Percentiles rank a stretch among this genome's conserved stretches.
phyloP scores from a whole-genome alignment of 2,888 invertebrate species.

The Synanthedon formicaeformis region DNA sequence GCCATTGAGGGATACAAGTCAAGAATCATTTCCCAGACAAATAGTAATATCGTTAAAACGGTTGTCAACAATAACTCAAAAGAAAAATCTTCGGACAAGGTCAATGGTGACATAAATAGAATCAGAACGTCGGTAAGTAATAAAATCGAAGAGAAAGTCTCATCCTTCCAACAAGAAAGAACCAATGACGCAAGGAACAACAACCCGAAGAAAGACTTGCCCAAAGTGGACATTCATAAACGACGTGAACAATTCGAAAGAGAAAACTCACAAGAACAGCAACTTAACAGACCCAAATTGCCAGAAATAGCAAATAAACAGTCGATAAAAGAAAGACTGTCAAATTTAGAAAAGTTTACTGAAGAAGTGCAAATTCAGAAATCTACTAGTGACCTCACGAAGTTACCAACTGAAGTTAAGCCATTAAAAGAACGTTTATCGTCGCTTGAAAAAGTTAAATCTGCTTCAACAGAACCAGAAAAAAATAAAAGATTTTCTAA shows the following conservation, averaged over 20 bases:
- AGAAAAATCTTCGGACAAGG: constrained; percentile 57
- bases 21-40: constrained; percentile 75
- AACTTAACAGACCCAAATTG: constrained; percentile 62
- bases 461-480: constrained; percentile 49
- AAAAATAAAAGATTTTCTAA: constrained; percentile 57
- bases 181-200: constrained; percentile 55
- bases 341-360: constrained; percentile 75
- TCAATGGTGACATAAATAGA: constrained; percentile 52
- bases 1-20: constrained; percentile 89
- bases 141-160: constrained; percentile 74
- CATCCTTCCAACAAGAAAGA: constrained; percentile 69
- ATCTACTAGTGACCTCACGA: constrained; percentile 55
- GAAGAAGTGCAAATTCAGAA: constrained; percentile 64
- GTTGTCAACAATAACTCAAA: constrained; percentile 53
- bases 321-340: constrained; percentile 79
- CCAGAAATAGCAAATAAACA: constrained; percentile 75
- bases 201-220: constrained; percentile 70
- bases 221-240: constrained; percentile 86
- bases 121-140: constrained; percentile 63
- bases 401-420: constrained; percentile 71
- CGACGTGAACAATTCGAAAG: constrained; percentile 86
- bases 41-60: constrained; percentile 55
- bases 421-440: constrained; percentile 75
- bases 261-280: constrained; percentile 68
- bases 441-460: constrained; percentile 71